Base-by-base conservation (phyloP, 2,888 invertebrate species). In the Nephrocerus scutellatus region DNA sequence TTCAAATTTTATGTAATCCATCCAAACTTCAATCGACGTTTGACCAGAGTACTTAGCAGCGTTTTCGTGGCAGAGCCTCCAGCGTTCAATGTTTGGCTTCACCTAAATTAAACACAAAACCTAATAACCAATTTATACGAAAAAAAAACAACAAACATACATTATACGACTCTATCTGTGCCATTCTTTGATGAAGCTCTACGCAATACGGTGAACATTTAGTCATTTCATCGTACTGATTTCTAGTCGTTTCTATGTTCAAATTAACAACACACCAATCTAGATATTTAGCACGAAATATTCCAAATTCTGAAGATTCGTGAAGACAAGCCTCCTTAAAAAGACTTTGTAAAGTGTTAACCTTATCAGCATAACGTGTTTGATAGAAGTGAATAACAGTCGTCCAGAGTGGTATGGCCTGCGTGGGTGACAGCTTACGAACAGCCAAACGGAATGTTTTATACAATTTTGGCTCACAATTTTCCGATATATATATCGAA, bases 1-100 rank as follows among this genome's bases (percentile, higher is more conserved):
- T 71, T 85, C 84, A 63, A 85, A 82, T 43, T 72, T 70, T 36
- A 86, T 75, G 54, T 78, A 82, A 52, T 83, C 75, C 49, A 82
- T 70, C 87, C 88, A 89, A 12, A 86, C 70, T 44, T 79, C 75
- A 5, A 75, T 68, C 57, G 76, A 74, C 4, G 68, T 70, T 50
- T 71, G 71, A 0, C 86, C 86, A 63, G 84, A 83, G 47, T 81
- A 79, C 39, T 74, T 68, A 12, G 75, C 72, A 21, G 79, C 73
- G 47, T 75, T 72, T 56, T 82, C 78, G 58, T 76, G 76, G 48
- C 75, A 79, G 56, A 73, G 72, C 34, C 79, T 73, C 48, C 76
- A 71, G 41, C 66, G 62, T 47, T 74, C 73, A 1, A 70, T 48
- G 51, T 73, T 72, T 0, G 62, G 57, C 5, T 48, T 42, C 9